phyloP scores from a whole-genome alignment of 2,113 vertebrate species.

The Phylloscopus trochilus region DNA sequence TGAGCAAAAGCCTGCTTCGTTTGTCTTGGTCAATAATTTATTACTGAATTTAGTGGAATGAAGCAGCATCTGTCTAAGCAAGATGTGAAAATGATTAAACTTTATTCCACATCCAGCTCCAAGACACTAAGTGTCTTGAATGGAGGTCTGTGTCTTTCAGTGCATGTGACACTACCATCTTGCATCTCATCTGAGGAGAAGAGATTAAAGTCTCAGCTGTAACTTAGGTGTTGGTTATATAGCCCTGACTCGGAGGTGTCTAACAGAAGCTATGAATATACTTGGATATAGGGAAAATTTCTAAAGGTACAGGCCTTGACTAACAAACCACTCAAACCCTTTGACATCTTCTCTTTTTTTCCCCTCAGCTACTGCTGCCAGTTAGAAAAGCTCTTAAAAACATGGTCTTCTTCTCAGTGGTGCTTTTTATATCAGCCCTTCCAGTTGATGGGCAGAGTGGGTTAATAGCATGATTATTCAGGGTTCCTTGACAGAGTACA shows the following conservation, averaged over 20 bases:
- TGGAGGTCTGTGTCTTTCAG: slow-evolving; percentile 1
- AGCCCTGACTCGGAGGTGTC: neutral
- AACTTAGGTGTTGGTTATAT: neutral
- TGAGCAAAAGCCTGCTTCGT: slow-evolving; percentile 15
- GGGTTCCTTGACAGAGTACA: neutral
- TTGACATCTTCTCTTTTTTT: neutral
- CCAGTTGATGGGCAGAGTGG: neutral
- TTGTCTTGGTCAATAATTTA: slow-evolving; percentile 8
- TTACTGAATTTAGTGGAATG: slow-evolving; percentile 29
- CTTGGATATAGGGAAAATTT: neutral
- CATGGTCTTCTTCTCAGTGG: neutral
- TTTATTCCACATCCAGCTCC: slow-evolving; percentile 16
- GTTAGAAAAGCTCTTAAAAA: neutral
- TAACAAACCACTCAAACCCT: neutral
- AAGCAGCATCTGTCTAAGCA: slow-evolving; percentile 24
- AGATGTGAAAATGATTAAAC: neutral
- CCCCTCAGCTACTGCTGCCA: neutral
- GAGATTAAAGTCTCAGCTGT: neutral
- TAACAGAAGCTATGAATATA: neutral
- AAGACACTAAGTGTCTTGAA: neutral
- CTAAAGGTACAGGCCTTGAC: slow-evolving; percentile 16
- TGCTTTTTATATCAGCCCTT: slow-evolving; percentile 1
- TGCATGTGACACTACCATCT: neutral
- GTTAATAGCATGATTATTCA: neutral
- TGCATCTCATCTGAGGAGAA: slow-evolving; percentile 33